Base-by-base conservation (phyloP, 2,888 invertebrate species). In the Hypsopygia costalis region DNA sequence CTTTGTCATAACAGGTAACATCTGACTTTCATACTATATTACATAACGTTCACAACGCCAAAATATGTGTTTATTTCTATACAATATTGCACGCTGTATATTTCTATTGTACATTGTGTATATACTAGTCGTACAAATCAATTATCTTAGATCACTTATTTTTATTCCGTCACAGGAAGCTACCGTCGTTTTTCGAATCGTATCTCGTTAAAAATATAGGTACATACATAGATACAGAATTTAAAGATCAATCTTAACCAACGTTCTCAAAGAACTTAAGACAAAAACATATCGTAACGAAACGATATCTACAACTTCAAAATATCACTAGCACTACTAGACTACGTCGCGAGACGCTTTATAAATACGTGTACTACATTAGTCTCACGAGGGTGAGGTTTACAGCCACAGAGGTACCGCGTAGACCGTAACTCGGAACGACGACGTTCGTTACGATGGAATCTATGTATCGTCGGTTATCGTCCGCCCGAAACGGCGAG, bases 1-100 rank as follows among this genome's bases (percentile, higher is more conserved):
- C 76, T 86, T 87, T 83, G 81, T 83, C 83, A 85, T 85, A 87
- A 88, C 87, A 87, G 88, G 88, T 88, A 88, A 88, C 88, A 88
- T 87, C 81, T 86, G 87, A 88, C 87, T 87, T 87, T 74, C 80
- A 83, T 76, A 78, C 76, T 83, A 82, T 83, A 81, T 78, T 85
- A 86, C 82, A 85, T 77, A 86, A 88, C 87, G 85, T 87, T 88
- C 83, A 87, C 83, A 87, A 87, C 87, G 87, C 82, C 81, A 82
- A 83, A 76, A 80, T 76, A 81, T 81, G 70, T 81, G 69, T 81
- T 69, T 67, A 76, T 73, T 66, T 72, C 73, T 81, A 83, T 79
- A 82, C 90, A 90, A 82, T 91, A 90, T 90, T 88, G 87, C 87
- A 88, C 87, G 76, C 71, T 70, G 76, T 81, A 76, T 75, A 78